Percentiles rank a stretch among this genome's conserved stretches.
phyloP scores from a whole-genome alignment of 2,113 vertebrate genomes.

The Thalassoma bifasciatum region DNA sequence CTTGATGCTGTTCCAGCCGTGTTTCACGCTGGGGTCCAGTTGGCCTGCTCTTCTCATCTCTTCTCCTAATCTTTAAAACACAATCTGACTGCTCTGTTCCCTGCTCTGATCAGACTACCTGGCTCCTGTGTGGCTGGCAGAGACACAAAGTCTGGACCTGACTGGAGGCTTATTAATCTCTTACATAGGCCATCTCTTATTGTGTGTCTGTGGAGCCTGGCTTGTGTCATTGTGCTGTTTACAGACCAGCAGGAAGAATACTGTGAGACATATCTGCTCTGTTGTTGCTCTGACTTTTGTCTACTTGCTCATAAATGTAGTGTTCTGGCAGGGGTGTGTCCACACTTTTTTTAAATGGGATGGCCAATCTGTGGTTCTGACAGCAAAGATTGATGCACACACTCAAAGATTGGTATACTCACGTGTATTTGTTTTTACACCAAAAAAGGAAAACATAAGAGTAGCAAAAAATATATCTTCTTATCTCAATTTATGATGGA shows the following conservation, averaged over 20 bases:
- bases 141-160: slow-evolving; percentile 52
- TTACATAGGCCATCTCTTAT: not conserved
- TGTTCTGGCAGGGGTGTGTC: too few relatives aligned
- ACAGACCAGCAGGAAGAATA: slow-evolving; percentile 1
- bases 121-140: slow-evolving; percentile 35
- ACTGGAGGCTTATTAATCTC: slow-evolving; percentile 23
- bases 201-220: slow-evolving; percentile 23
- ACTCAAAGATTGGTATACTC: too few relatives aligned
- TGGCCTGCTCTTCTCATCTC: slow-evolving; percentile 47
- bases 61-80: slow-evolving; percentile 60
- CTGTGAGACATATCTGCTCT: not conserved
- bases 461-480: too few relatives aligned
- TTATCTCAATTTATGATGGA: too few relatives aligned
- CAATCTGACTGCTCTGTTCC: slow-evolving; percentile 41
- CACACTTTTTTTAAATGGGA: too few relatives aligned
- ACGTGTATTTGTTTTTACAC: too few relatives aligned
- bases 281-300: not conserved
- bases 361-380: too few relatives aligned
- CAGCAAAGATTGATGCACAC: too few relatives aligned
- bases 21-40: slow-evolving; percentile 29
- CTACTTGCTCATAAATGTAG: not conserved
- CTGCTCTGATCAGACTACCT: slow-evolving; percentile 38
- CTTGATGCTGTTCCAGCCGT: slow-evolving; percentile 57
- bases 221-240: slow-evolving; percentile 7
- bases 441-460: too few relatives aligned